Percentiles rank a stretch among this genome's conserved stretches.
Conservation (phyloP, 1,140 invertebrate genomes). For the Penaeus indicus region DNA sequence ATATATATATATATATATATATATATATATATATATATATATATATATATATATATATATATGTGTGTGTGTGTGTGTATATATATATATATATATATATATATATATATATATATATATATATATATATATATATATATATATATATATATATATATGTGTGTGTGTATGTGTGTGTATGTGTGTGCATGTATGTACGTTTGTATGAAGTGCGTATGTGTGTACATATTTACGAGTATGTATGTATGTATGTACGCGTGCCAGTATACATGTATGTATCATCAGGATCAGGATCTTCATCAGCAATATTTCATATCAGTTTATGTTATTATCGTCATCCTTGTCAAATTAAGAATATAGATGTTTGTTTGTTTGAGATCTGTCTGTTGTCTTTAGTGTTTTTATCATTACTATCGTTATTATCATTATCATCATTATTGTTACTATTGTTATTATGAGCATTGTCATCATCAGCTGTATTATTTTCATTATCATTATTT, state of each 20-base stretch:
- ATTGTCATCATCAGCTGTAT: constrained; percentile 56
- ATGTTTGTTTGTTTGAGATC: too few relatives aligned
- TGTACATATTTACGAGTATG: neutral
- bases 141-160: too few relatives aligned
- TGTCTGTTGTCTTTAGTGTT: neutral
- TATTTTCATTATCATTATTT: constrained; percentile 58
- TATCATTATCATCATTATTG: constrained; percentile 42
- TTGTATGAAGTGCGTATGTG: neutral
- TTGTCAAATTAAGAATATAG: too few relatives aligned
- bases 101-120: too few relatives aligned
- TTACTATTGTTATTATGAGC: constrained; percentile 55
- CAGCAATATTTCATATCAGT: constrained; percentile 40
- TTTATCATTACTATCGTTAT: constrained; percentile 56
- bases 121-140: too few relatives aligned
- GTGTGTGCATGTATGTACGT: neutral
- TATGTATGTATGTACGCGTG: neutral
- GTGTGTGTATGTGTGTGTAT: too few relatives aligned
- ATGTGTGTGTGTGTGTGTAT: neutral
- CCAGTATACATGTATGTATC: constrained; percentile 22
- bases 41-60: too few relatives aligned
- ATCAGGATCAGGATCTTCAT: constrained; percentile 54
- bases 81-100: neutral
- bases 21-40: too few relatives aligned
- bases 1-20: too few relatives aligned
- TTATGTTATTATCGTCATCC: too few relatives aligned